phyloP scores from a whole-genome alignment of 1,140 invertebrate genomes.

The Bombus superbus region DNA sequence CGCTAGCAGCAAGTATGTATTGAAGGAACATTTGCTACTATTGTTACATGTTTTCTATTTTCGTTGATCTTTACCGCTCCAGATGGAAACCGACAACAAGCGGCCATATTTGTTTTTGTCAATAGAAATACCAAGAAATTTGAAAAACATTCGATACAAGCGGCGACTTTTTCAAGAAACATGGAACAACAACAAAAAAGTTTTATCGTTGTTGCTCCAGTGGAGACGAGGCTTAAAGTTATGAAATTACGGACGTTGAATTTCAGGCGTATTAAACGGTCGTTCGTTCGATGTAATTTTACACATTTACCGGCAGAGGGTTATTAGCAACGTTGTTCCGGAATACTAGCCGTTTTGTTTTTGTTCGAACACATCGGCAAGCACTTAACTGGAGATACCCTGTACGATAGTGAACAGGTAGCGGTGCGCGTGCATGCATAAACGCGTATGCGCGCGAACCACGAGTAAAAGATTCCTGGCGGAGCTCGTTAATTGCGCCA shows the following conservation, averaged over 20 bases:
- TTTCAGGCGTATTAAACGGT: neutral
- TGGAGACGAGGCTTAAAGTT: neutral
- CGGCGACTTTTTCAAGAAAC: too few species aligned
- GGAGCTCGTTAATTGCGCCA: constrained; percentile 40
- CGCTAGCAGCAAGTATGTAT: too few species aligned
- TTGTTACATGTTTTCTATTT: too few species aligned
- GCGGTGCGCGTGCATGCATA: neutral
- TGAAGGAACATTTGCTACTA: too few species aligned
- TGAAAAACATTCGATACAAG: too few species aligned
- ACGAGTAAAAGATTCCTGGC: constrained; percentile 25
- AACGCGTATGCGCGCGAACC: neutral
- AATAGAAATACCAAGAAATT: too few species aligned
- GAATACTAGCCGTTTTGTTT: neutral
- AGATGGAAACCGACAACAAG: too few species aligned
- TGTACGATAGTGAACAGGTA: constrained; percentile 7
- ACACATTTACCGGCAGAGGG: neutral
- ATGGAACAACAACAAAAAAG: too few species aligned
- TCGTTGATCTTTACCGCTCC: too few species aligned
- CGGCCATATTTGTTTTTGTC: too few species aligned
- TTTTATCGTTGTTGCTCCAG: too few species aligned
- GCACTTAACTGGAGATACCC: neutral
- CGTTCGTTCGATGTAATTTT: neutral
- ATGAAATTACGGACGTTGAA: neutral
- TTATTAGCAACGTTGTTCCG: neutral
- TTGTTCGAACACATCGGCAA: neutral